Evolutionary conservation across 1,140 invertebrate species (phyloP).

Genomic region (Samia ricini): DNA sequence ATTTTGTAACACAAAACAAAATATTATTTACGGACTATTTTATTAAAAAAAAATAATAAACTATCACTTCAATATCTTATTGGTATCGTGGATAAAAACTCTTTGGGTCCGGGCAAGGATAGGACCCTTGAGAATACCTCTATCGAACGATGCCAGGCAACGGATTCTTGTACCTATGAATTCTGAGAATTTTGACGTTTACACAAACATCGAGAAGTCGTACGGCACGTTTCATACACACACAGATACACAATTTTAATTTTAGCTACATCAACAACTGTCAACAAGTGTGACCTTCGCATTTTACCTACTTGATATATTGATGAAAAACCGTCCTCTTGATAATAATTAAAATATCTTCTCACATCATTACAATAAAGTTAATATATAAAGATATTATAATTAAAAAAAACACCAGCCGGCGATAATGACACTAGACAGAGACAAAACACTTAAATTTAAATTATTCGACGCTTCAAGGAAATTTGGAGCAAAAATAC

Average conservation of each 20-base stretch:
- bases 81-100: not conserved
- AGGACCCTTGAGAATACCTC: not conserved
- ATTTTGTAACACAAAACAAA: too few species aligned
- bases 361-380: not conserved
- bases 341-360: not conserved
- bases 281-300: slow-evolving; percentile 41
- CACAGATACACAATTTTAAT: slow-evolving; percentile 39
- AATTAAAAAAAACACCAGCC: not conserved
- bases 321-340: not conserved
- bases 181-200: slow-evolving; percentile 57
- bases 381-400: not conserved
- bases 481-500: slow-evolving; percentile 6
- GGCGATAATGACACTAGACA: slow-evolving; percentile 6
- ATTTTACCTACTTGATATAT: slow-evolving; percentile 18
- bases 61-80: not conserved
- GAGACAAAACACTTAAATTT: slow-evolving; percentile 1
- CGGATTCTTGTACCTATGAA: slow-evolving; percentile 18
- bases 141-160: not conserved
- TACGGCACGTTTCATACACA: slow-evolving; percentile 27
- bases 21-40: too few species aligned
- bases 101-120: not conserved
- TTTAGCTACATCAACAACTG: slow-evolving; percentile 50
- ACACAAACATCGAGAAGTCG: slow-evolving; percentile 36
- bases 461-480: slow-evolving; percentile 2
- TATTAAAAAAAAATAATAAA: not conserved